Conservation (phyloP, 2,797 vertebrate species). For the Scleropages formosus region DNA sequence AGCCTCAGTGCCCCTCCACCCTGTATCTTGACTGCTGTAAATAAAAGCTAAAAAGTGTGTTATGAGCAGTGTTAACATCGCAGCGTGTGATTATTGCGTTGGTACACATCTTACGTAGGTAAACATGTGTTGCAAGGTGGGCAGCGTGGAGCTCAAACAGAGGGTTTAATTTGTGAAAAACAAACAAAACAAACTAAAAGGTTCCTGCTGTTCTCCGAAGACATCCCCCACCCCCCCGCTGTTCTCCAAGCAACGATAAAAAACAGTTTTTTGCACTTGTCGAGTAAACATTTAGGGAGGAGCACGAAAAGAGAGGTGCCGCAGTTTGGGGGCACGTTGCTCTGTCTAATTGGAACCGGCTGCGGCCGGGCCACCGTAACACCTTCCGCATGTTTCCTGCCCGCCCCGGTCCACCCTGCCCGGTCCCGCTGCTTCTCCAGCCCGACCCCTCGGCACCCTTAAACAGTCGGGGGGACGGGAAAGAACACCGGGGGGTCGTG, state of each 20-base stretch:
- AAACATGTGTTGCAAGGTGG: no score
- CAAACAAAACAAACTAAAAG: no score
- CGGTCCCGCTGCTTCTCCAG: no score
- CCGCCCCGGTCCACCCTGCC: conserved; percentile 15
- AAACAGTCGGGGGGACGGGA: not conserved
- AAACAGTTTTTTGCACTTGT: conserved; percentile 22
- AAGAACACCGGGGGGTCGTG: no score
- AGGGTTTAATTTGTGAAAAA: no score
- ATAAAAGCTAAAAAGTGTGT: no score
- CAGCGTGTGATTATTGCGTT: no score
- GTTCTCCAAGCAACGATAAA: not conserved
- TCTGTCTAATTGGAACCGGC: conserved; percentile 64
- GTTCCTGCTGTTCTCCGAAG: not conserved
- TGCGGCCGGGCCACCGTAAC: conserved; percentile 67
- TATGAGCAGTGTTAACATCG: no score
- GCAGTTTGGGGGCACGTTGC: conserved; percentile 48
- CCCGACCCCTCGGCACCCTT: not conserved
- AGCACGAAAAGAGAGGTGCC: conserved; percentile 29
- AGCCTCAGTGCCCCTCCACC: no score
- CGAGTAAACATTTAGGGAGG: conserved; percentile 58
- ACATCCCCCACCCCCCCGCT: not conserved
- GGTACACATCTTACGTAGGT: no score
- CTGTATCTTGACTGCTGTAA: no score
- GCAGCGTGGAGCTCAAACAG: no score
- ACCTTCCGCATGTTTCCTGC: conserved; percentile 64